These are phyloP conservation scores for Cebidichthys violaceus DNA, from an alignment of 2,113 vertebrate species.

Conservation along the genomic window DNA sequence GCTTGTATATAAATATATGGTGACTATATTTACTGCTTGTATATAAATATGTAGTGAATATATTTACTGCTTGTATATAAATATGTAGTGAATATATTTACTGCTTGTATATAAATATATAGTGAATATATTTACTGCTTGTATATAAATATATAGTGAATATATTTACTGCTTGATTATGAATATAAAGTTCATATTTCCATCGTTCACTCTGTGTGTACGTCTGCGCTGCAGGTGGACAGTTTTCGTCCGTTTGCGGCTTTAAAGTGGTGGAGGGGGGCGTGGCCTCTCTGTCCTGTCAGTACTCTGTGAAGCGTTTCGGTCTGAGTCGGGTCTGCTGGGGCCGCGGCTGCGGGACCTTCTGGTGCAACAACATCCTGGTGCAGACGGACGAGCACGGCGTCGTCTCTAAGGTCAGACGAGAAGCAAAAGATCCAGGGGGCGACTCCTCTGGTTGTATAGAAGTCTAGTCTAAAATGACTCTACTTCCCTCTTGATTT, in stretches of 20 bases:
- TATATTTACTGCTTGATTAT: background rate
- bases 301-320: conserved; percentile 81
- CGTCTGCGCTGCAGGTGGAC: conserved; percentile 34
- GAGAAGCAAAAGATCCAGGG: background rate
- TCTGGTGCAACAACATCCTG: conserved; percentile 85
- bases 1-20: too few relatives aligned
- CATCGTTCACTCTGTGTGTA: background rate
- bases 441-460: background rate
- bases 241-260: conserved; percentile 13
- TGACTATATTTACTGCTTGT: background rate
- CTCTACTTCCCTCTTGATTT: too few relatives aligned
- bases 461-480: too few relatives aligned
- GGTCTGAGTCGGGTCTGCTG: conserved; percentile 84
- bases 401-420: conserved; percentile 78
- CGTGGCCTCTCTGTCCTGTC: conserved; percentile 81
- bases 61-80: background rate
- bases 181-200: background rate
- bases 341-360: conserved; percentile 83
- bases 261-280: conserved; percentile 79
- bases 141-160: background rate
- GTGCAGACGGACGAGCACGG: conserved; percentile 82
- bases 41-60: background rate
- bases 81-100: background rate
- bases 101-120: background rate
- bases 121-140: background rate